Base-by-base conservation (phyloP, 1,140 invertebrate species). In the Globodera ellingtonae region DNA sequence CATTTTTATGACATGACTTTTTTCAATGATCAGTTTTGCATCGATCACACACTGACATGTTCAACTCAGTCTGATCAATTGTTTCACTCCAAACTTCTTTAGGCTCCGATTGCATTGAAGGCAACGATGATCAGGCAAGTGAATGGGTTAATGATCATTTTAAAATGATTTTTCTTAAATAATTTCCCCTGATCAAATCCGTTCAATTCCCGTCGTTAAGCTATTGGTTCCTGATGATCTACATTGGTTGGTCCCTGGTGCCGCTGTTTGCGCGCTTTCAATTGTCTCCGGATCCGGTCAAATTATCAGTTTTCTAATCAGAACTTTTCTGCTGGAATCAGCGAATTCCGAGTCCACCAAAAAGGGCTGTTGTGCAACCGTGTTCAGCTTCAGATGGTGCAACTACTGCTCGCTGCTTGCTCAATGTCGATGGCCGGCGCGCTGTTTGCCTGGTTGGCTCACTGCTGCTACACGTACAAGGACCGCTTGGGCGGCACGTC, bases 151-250 rank as follows among this genome's bases (percentile, higher is more conserved):
- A 13, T 52, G 10, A 52, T 52, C 10, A 24, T 24, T 24, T 24
- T 24, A 24, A 52, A 52, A 52, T 52, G 5, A 13, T 7, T 52
- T 24, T 52, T 10, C 6, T 18, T 66, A 66, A 24, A 6, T 66
- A 35, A 59, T 24, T 76, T 24, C 9, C n/a, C 10, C 65, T 66
- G n/a, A 65, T n/a, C 5, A 59, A 76, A 24, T 67, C 48, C 35
- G 35, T 35, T 35, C 35, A n/a, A n/a, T n/a, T n/a, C n/a, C 35
- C 35, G 35, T 35, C 35, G 35, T 35, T 35, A 35, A 77, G 75
- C 24, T 77, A 77, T 77, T 77, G 62, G 62, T 77, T 62, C 47
- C 47, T 77, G 69, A 77, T 77, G 65, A 77, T 77, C 48, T 77
- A 77, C 46, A 69, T 77, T 48, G 75, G 75, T 3, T 62, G 47